Evolutionary conservation across 2,113 vertebrate species (phyloP), one percentile per base, ranked within the genome.

Genomic region (Callaeas wilsoni): DNA sequence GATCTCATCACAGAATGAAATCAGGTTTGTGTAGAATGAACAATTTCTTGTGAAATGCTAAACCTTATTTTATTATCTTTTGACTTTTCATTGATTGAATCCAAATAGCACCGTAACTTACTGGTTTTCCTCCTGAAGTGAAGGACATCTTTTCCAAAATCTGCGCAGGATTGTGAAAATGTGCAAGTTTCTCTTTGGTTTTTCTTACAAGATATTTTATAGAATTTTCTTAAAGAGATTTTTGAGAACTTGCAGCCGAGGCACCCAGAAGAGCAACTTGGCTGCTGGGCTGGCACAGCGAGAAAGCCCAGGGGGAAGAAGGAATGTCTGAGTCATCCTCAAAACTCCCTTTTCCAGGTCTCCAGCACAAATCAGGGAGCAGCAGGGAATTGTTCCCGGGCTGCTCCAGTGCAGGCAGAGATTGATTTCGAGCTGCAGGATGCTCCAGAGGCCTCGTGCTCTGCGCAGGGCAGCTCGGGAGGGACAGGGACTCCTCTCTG

Each of bases 311-410:
- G 56, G 37, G 60, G 73, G 42, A 78, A 90, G 83, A 56, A 93
- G 46, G 60, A 92, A 78, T 64, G 50, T 87, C 68, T 91, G 94
- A 96, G 80, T 92, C 94, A 92, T 92, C 56, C 84, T 87, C 87
- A 4, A 70, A 85, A 70, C 50, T 90, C 77, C 78, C 21, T 76
- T 73, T 85, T 53, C n/a, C 53, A 87, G 62, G 84, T 79, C 81
- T 94, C 57, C 39, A 90, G 78, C 70, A 88, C 70, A 95, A 93
- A 86, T 44, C 85, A 86, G 78, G 49, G 85, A 90, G 79, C 83
- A 63, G 49, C 4, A 42, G 60, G 85, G 90, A 93, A 56, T 67
- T 84, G 60, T 47, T 90, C 70, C 23, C 67, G 47, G 14, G 79
- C 85, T 90, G 87, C 82, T 69, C 59, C 90, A 29, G 14, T 0